Base-by-base conservation (phyloP, 1,140 invertebrate genomes). In the Potamilus streckersoni region DNA sequence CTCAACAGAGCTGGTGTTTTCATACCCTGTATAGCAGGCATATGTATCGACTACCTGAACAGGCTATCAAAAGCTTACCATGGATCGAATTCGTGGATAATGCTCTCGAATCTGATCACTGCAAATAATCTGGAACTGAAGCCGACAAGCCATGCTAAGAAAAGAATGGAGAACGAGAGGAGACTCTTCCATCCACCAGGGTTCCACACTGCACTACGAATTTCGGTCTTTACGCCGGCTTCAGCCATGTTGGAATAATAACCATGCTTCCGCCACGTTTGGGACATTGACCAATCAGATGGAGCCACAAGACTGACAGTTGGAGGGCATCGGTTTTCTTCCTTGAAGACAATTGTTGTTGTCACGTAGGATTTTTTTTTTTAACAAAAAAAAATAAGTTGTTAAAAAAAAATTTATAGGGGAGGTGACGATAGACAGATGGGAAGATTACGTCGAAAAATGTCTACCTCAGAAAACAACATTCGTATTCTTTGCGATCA, bases 41-140 rank as follows among this genome's bases (percentile, higher is more conserved):
- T 38, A 38, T 38, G 38, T 8, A 38, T 8, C 38, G 38, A 38
- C 38, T 38, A 38, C 38, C 38, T 38, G 1, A 38, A 38, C 38
- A 6, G 4, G 38, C 4, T 6, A 4, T 38, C 8, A 38, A 38
- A 38, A 38, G 38, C 94, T 93, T 92, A 98, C 97, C 98, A 99
- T 89, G 98, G 98, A 92, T 99, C 98, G 89, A 99, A 99, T 91
- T 99, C 98, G 90, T 99, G 98, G 89, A 99, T 99, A 86, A 99
- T 99, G 91, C 96, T 98, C 91, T 99, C 98, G 90, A 99, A 99
- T 78, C 98, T 93, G 86, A 99, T 99, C 66, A 99, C 98, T 79
- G 98, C 97, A 91, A 99, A 99, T 66, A 99, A 92, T 86, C 98
- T 93, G 73, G 97, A 97, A 62, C 97, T 95, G 91, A 99, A 99